A percentile compares a stretch with the other conserved stretches of the same genome.
phyloP scores from a whole-genome alignment of 1,140 invertebrate species.

The Cotesia typhae region DNA sequence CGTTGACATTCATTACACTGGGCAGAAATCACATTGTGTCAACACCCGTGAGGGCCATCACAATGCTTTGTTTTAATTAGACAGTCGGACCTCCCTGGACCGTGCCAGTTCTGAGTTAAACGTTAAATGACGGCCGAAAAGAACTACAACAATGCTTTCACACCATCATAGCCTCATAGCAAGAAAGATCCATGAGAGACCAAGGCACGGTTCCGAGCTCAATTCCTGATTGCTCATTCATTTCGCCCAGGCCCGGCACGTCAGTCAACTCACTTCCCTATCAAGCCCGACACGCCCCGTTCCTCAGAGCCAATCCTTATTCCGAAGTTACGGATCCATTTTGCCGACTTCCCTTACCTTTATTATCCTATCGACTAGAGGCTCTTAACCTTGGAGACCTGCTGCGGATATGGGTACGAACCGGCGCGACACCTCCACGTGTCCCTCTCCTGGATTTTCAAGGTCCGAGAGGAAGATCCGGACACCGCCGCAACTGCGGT shows the following conservation, averaged over 20 bases:
- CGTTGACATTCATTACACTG: slow-evolving; percentile 80
- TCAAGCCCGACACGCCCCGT: slow-evolving; percentile 73
- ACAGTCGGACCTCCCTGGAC: slow-evolving; percentile 81
- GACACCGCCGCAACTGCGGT: slow-evolving; percentile 76
- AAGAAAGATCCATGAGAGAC: too few species aligned
- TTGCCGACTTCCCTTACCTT: slow-evolving; percentile 88
- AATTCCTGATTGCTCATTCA: slow-evolving; percentile 39
- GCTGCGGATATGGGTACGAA: slow-evolving; percentile 41
- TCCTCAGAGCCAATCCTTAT: slow-evolving; percentile 82
- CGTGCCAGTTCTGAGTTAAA: slow-evolving; percentile 82
- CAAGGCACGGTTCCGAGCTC: slow-evolving; percentile 48
- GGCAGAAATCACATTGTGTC: slow-evolving; percentile 81
- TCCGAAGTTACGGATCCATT: slow-evolving; percentile 84
- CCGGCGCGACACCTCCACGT: slow-evolving; percentile 66
- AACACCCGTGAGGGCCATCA: slow-evolving; percentile 67
- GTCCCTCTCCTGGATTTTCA: slow-evolving; percentile 77
- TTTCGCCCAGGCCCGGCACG: slow-evolving; percentile 58
- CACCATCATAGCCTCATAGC: too few species aligned
- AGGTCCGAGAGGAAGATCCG: slow-evolving; percentile 68
- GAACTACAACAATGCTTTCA: too few species aligned
- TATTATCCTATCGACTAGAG: slow-evolving; percentile 90
- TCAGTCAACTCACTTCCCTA: slow-evolving; percentile 57
- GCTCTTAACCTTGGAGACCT: slow-evolving; percentile 87
- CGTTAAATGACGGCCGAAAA: slow-evolving; percentile 67
- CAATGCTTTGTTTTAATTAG: slow-evolving; percentile 91